Base-by-base conservation (phyloP, 2,113 vertebrate species). In the Odobenus rosmarus region DNA sequence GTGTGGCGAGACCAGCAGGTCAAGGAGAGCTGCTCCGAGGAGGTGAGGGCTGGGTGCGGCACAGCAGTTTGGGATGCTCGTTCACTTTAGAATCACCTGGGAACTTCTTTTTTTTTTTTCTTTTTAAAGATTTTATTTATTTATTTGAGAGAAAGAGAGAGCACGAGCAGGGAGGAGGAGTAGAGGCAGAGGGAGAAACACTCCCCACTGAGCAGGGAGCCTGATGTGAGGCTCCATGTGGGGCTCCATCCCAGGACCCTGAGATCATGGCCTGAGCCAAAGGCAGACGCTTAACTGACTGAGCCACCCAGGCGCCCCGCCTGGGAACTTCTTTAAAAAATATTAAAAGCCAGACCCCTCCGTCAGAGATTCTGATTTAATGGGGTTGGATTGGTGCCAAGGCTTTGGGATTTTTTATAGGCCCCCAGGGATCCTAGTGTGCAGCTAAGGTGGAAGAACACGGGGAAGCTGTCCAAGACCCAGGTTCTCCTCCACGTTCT, bases 31-130 rank as follows among this genome's bases (percentile, higher is more conserved):
- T 39, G 72, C 42, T 57, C 59, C 3, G 12, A 26, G 64, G 19
- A 33, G 5, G 55, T 0, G 4, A 23, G 13, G 24, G 42, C 16
- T 4, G 0, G 3, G 23, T 5, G 7, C 0, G 11, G n/a, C 55
- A n/a, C 51, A 31, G 72, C 24, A 21, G 31, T 57, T 28, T 36
- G 6, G 28, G 31, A 77, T 9, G 21, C 67, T 57, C 51, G 51
- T 72, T 72, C 53, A 49, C 9, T 2, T 51, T 42, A 24, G 21
- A 81, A 67, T 77, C 67, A 57, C 15, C 46, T 36, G 42, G 42
- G 88, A 89, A 89, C 53, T 64, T 15, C 28, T 64, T 13, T 64
- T 31, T 13, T 51, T 51, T 51, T 64, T 33, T 64, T 33, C 14
- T 64, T 64, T 64, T 64, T 64, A 64, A 64, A 33, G 13, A 64